Evolutionary conservation across 2,797 vertebrate genomes (phyloP), one percentile per base, ranked within the genome.

Genomic region (Zenarchopterus dispar): DNA sequence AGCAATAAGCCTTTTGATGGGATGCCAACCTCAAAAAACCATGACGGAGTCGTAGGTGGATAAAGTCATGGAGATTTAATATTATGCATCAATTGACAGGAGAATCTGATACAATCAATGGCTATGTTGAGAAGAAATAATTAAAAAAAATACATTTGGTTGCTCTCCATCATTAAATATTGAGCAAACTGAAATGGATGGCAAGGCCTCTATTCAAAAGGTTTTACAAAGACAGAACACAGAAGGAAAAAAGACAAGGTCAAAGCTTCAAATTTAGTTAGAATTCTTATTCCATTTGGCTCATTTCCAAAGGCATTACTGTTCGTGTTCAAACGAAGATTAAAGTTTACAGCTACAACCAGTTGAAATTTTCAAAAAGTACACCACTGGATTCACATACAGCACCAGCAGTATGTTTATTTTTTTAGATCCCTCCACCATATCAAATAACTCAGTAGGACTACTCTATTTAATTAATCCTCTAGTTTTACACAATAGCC

Each of bases 21-120:
- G 36, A 39, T 39, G 36, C 13, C 56, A 42, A 31, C 60, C 26
- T 42, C 33, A 78, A 83, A 72, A 50, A 75, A 81, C 7, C 17
- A 68, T 13, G 42, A 80, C 71, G 73, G 73, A 68, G 61, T 51
- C 60, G 55, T 6, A 6, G 66, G 62, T 63, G 49, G 82, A 81
- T 91, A 91, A 92, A 92, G 89, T 94, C 87, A 75, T 86, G 82
- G 91, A 94, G 91, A 94, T 94, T 96, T 97, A 95, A 96, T 96
- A 95, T 93, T 95, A 84, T 88, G 84, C 92, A 94, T 88, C 86
- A 93, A 91, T 89, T 91, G 89, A 89, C 94, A 94, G 75, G 85
- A 89, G 90, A 85, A 85, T 84, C 72, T 83, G 78, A 85, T 93
- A 92, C 94, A 94, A 94, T 92, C 91, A 94, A 92, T 86, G 87